Conservation (phyloP, 2,888 invertebrate species). For the Gasteruption jaculator region DNA sequence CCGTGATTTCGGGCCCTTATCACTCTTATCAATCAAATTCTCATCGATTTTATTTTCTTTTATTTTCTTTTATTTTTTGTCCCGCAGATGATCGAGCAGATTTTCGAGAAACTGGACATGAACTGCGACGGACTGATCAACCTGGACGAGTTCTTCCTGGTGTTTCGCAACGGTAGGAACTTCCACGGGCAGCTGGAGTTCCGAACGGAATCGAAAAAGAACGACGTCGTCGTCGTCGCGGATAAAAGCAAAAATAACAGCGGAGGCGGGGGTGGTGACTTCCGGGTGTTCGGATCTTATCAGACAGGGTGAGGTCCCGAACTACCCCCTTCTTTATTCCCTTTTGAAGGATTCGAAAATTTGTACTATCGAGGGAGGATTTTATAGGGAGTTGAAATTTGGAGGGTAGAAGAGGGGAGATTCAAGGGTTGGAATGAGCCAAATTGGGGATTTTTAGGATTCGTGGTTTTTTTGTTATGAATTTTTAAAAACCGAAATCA, state of each 20-base stretch:
- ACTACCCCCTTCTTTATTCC: too few relatives aligned
- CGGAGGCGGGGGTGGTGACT: conserved; percentile 14
- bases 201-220: too few relatives aligned
- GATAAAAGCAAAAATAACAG: too few relatives aligned
- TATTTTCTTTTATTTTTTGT: conserved; percentile 11
- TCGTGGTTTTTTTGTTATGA: conserved; percentile 17
- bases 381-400: too few relatives aligned
- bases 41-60: background rate
- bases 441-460: conserved; percentile 21
- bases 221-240: too few relatives aligned
- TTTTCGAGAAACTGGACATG: conserved; percentile 63
- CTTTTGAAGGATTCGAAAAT: too few relatives aligned
- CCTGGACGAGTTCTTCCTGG: conserved; percentile 62
- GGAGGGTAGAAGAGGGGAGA: conserved; percentile 25
- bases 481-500: conserved; percentile 1
- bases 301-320: conserved; percentile 34
- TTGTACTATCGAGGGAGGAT: too few relatives aligned
- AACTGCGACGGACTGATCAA: conserved; percentile 63
- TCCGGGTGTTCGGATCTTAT: conserved; percentile 30
- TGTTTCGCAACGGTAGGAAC: conserved; percentile 55
- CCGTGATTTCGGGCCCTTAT: too few relatives aligned
- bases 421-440: conserved; percentile 25
- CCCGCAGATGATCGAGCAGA: conserved; percentile 55
- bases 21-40: too few relatives aligned
- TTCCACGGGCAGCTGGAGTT: conserved; percentile 31